Conservation (phyloP, 2,888 invertebrate species). For the Diadromus collaris region DNA sequence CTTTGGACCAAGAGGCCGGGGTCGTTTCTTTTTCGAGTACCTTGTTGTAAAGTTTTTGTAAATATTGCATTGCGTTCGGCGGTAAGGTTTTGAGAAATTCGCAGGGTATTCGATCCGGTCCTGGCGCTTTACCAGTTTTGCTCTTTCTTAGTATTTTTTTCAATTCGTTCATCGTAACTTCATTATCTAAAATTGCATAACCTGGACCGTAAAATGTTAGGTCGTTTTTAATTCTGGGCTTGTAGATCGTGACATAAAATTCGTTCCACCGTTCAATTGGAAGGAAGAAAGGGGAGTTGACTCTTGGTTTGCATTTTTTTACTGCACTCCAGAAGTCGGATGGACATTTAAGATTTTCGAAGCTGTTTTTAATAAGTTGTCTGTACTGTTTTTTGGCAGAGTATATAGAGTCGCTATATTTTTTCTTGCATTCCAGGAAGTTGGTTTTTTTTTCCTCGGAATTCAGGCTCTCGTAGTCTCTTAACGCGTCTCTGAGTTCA, state of each 20-base stretch:
- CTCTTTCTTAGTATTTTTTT: conserved; percentile 13
- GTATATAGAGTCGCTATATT: neutral
- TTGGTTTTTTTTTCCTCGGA: neutral
- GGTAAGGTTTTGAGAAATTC: conserved; percentile 2
- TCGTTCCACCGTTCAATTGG: conserved; percentile 5
- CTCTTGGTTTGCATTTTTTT: conserved; percentile 1
- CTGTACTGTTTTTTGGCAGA: neutral
- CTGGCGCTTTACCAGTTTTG: conserved; percentile 11
- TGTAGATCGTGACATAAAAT: conserved; percentile 8
- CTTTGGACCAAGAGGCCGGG: conserved; percentile 12
- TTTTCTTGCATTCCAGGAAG: conserved; percentile 8
- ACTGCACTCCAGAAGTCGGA: conserved; percentile 26
- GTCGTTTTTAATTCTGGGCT: neutral
- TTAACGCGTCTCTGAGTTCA: neutral
- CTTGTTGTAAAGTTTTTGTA: conserved; percentile 8
- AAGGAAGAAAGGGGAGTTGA: neutral
- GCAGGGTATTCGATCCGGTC: neutral
- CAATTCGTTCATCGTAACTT: neutral
- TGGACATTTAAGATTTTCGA: neutral
- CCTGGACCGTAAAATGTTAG: conserved; percentile 14
- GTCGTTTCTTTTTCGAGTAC: neutral
- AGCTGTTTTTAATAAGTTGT: conserved; percentile 1
- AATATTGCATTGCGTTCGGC: neutral
- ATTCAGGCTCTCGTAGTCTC: neutral
- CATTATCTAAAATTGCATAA: neutral